Evolutionary conservation across 2,888 invertebrate species (phyloP).

Genomic region (Andrena fulva): DNA sequence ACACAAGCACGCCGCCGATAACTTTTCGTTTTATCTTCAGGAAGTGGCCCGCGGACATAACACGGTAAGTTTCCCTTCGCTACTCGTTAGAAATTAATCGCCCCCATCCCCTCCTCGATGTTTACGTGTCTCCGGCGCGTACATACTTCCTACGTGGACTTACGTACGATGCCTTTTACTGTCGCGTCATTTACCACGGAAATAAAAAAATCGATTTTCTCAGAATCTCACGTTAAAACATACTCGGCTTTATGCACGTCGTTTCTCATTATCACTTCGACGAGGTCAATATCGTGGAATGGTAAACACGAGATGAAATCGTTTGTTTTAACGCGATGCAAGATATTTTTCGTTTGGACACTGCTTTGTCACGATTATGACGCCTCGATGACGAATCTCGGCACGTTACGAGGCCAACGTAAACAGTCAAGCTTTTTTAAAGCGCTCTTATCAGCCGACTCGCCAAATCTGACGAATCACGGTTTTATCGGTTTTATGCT

Average conservation of each 20-base stretch:
- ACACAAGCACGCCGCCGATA: conserved; percentile 42
- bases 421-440: not conserved
- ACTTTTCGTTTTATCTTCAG: conserved; percentile 55
- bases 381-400: not conserved
- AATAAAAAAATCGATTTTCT: not conserved
- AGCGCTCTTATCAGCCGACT: not conserved
- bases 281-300: not conserved
- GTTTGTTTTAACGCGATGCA: not conserved
- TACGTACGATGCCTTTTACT: not conserved
- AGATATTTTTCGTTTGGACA: not conserved
- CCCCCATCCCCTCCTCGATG: not conserved
- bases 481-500: not conserved
- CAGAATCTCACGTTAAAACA: not conserved
- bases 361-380: not conserved
- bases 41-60: conserved; percentile 49
- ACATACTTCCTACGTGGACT: not conserved
- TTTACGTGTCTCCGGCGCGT: not conserved
- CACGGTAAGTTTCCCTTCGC: conserved; percentile 32
- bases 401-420: not conserved
- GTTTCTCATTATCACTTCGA: not conserved
- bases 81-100: not conserved
- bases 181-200: not conserved
- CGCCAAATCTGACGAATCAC: not conserved
- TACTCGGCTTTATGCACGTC: not conserved
- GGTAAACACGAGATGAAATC: not conserved